Conservation (phyloP, 2,113 vertebrate genomes). For the Numida meleagris region DNA sequence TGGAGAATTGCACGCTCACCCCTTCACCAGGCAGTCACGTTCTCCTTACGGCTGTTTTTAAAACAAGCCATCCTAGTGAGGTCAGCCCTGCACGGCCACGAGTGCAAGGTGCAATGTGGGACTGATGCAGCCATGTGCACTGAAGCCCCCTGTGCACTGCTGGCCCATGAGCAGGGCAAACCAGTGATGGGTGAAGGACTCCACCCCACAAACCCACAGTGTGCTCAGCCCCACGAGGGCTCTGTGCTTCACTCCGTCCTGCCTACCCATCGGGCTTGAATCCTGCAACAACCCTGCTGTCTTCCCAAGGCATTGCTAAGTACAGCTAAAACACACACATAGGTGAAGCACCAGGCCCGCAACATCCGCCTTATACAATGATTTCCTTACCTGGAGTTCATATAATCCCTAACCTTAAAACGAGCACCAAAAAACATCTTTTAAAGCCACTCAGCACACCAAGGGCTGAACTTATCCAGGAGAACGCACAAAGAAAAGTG, state of each 20-base stretch:
- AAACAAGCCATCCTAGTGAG: fast-evolving
- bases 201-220: not conserved
- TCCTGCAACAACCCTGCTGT: not conserved
- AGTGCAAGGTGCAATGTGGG: not conserved
- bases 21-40: not conserved
- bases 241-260: not conserved
- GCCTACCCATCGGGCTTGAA: not conserved
- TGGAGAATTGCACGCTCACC: not conserved
- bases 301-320: not conserved
- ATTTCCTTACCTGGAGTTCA: not conserved
- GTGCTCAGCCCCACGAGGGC: not conserved
- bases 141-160: not conserved
- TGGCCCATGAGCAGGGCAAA: not conserved
- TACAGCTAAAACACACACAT: not conserved
- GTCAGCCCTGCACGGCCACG: not conserved
- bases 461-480: not conserved
- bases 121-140: not conserved
- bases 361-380: fast-evolving
- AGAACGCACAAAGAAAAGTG: not conserved
- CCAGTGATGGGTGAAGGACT: too few relatives aligned
- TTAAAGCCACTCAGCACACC: not conserved
- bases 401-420: not conserved
- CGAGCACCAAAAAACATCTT: not conserved
- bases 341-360: not conserved
- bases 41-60: not conserved